phyloP scores from a whole-genome alignment of 1,140 invertebrate genomes.

The Mylabris phalerata region DNA sequence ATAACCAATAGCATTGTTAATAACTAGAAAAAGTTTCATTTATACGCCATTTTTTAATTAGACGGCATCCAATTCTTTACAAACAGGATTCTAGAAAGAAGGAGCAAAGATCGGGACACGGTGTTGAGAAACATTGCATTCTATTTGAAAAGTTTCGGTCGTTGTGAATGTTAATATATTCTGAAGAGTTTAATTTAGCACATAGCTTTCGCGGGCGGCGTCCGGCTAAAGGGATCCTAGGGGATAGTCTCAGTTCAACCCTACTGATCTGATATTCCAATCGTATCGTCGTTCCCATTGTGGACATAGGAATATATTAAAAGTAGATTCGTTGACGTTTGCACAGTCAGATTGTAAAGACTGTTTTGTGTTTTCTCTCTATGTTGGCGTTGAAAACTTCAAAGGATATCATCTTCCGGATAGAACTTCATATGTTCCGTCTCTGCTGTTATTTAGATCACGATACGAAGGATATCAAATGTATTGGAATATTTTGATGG shows the following conservation, averaged over 20 bases:
- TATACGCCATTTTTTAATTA: too few relatives aligned
- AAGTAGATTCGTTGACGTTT: constrained; percentile 41
- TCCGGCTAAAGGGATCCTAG: constrained; percentile 13
- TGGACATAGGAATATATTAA: constrained; percentile 43
- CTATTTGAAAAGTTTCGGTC: neutral
- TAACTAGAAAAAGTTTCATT: too few relatives aligned
- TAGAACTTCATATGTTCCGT: constrained; percentile 11
- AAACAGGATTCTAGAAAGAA: too few relatives aligned
- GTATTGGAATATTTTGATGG: too few relatives aligned
- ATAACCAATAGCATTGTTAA: too few relatives aligned
- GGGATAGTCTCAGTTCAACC: constrained; percentile 10
- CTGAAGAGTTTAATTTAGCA: constrained; percentile 43
- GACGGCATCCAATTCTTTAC: too few relatives aligned
- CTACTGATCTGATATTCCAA: constrained; percentile 38
- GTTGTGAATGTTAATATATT: constrained; percentile 42
- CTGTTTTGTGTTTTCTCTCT: constrained; percentile 3
- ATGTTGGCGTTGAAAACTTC: constrained; percentile 24
- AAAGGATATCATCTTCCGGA: constrained; percentile 26
- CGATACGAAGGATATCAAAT: too few relatives aligned
- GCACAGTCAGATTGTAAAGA: constrained; percentile 31
- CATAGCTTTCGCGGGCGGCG: constrained; percentile 36
- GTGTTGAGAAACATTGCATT: too few relatives aligned
- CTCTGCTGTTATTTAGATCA: neutral
- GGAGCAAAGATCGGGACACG: too few relatives aligned
- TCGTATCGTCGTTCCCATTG: constrained; percentile 38